Evolutionary conservation across 2,113 vertebrate genomes (phyloP).

Genomic region (Otocyon megalotis): DNA sequence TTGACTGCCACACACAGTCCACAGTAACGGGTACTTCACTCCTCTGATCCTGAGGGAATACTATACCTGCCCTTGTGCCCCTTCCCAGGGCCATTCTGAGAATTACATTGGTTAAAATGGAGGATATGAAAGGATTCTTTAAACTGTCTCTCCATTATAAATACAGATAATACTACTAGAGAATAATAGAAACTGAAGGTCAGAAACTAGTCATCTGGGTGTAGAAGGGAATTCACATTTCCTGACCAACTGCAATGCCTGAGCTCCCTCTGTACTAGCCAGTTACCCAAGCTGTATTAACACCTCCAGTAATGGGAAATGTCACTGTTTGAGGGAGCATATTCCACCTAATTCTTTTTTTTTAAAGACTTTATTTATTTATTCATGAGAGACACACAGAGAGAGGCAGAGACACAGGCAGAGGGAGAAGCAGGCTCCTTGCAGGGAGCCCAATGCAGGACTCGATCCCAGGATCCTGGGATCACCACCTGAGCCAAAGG

Average conservation of each 20-base stretch:
- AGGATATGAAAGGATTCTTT: neutral
- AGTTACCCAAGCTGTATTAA: rapidly evolving
- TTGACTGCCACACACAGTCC: neutral
- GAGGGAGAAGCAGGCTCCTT: no score
- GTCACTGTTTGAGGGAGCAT: rapidly evolving
- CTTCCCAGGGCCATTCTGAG: neutral
- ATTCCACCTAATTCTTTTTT: neutral
- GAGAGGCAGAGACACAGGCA: no score
- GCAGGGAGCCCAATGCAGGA: no score
- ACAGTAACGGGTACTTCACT: neutral
- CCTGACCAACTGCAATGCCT: neutral
- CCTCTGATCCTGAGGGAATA: neutral
- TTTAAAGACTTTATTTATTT: no score
- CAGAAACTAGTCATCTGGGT: neutral
- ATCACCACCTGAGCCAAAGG: no score
- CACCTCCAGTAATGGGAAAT: neutral
- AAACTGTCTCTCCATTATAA: neutral
- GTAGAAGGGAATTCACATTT: neutral
- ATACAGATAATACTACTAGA: neutral
- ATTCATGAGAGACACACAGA: no score
- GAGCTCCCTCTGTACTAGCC: neutral
- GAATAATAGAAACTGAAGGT: neutral
- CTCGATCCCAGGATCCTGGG: no score
- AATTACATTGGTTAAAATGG: neutral
- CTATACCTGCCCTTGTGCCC: neutral